Base-by-base conservation (phyloP, 2,113 vertebrate species). In the Xenopus tropicalis region DNA sequence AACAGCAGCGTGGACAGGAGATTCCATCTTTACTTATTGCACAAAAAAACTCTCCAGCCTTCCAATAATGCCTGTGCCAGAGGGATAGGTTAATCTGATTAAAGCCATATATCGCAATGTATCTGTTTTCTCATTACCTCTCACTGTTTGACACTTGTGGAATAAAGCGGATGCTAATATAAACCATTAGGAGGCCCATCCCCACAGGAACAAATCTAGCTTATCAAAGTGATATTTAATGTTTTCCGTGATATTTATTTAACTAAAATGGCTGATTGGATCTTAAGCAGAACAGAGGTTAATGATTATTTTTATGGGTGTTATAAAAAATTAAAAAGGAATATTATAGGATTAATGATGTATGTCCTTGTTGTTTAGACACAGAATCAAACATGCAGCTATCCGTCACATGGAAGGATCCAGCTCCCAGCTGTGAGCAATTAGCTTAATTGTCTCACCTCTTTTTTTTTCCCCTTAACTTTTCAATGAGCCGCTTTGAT, bases 251-350 rank as follows among this genome's bases (percentile, higher is more conserved):
- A 79, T 88, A 88, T 89, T 90, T 89, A 86, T 87, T 86, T 87
- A 88, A 86, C 80, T 82, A 82, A 88, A 88, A 90, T 85, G 85
- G 80, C 78, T 90, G 83, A 86, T 89, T 88, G 86, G 83, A 84
- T 84, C 79, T 88, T 90, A 86, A 88, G 82, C 78, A 82, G 83
- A 90, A 85, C 37, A 87, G 84, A 87, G 83, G 85, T 88, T 91
- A 89, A 92, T 83, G 84, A 87, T 88, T 84, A 88, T 82, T 89
- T 71, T 88, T 91, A 90, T 84, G 88, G 79, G 72, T 78, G 83
- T 80, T 85, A 82, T 86, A 89, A 89, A 90, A 86, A 88, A 86
- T 87, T 86, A 77, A 82, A 78, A 85, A 88, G 85, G 78, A 86
- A 83, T 88, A 88, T 90, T 89, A 88, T 83, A 86, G 67, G 72